Evolutionary conservation across 1,140 invertebrate genomes (phyloP), one percentile per base, ranked within the genome.

Genomic region (Drosophila athabasca): DNA sequence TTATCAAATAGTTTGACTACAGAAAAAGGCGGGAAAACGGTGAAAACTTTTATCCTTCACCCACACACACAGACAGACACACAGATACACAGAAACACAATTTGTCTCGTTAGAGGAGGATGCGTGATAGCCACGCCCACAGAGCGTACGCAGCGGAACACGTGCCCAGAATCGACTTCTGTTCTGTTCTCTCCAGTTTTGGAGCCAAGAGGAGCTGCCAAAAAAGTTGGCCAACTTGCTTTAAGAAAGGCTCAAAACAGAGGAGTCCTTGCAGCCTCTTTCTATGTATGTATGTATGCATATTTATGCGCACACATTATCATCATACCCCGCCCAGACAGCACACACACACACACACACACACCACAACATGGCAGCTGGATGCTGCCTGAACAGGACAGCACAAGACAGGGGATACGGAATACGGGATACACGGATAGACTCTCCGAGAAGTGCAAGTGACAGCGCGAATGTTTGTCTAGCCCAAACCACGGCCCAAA

Each of bases 271-370:
- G 71, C 61, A 61, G 73, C 62, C 80, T 66, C 72, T 59, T 68
- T 75, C 51, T 64, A 58, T 39, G 35, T 11, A 13, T 13, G 31
- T 9, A 11, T 11, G 31, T 3, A 4, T 77, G 82, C 77, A 87
- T 81, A 87, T 85, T 88, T 78, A 85, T 87, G 82, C 70, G 83
- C 82, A 85, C 82, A 88, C 79, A 88, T 85, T 78, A 84, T 87
- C 84, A 26, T 26, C 24, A 26, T 26, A 26, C 4, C 4, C 24
- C 3, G 24, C 24, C 5, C 4, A 26, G 24, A 5, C 24, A 26
- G 43, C 41, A 11, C 26, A 29, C 39, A 7, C 64, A 13, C 64
- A 19, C 44, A 35, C 66, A 68, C 39, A 11, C 26, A 22, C 39
- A 7, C 41, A 11, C 26, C 39, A 7, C 68, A 68, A 69, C 64